Evolutionary conservation across 2,113 vertebrate species (phyloP), one percentile per base, ranked within the genome.

Genomic region (Brachionichthys hirsutus): DNA sequence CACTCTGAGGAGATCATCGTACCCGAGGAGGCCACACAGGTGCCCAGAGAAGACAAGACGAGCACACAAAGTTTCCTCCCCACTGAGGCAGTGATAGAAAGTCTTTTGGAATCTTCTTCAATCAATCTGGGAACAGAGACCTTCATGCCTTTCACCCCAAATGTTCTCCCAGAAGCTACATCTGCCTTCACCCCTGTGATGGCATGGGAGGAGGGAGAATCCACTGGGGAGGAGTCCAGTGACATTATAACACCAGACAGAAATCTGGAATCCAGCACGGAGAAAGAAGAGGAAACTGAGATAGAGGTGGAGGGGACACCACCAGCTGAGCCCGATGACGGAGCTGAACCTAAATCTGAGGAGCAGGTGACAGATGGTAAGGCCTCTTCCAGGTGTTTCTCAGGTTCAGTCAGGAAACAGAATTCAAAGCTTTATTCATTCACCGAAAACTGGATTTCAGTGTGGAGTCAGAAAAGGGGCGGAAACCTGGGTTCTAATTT

Each of bases 131-230:
- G 82, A 62, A 62, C 69, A 48, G 63, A 67, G 35, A 81, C 76
- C 9, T 62, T 65, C 46, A 66, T 76, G 80, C 80, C 81, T 75
- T 77, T 75, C 38, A 54, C 77, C 30, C 69, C 75, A n/a, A 54
- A 56, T 42, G 4, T 56, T 49, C 30, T 73, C 43, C 57, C 67
- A 66, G 77, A 83, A 15, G 10, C 41, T 14, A 69, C 36, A 0
- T n/a, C 56, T 36, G 49, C 56, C 1, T 14, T 40, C 56, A 40
- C 36, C 45, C 50, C 67, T 35, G 12, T 66, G 36, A 53, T 36
- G 43, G 46, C 68, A 30, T 53, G 44, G 17, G 20, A n/a, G 34
- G 80, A 77, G 18, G 74, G 72, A 19, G 73, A 67, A 46, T 56
- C 58, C 12, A 2, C n/a, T 44, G 18, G 36, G 13, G 67, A 65